Base-by-base conservation (phyloP, 2,888 invertebrate species). In the Pyralis farinalis region DNA sequence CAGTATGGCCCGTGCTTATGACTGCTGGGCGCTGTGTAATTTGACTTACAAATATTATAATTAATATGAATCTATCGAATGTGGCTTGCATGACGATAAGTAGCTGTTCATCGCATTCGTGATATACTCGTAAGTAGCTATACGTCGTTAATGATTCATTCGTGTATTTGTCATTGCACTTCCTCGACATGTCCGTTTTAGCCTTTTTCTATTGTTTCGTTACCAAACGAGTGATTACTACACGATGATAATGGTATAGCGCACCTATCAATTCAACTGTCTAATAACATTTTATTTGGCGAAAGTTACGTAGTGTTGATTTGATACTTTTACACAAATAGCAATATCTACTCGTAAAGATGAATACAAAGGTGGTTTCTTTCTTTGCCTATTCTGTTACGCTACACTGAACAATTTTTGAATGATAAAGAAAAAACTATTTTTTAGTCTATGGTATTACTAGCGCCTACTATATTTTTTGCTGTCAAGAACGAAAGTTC, bases 271-370 rank as follows among this genome's bases (percentile, higher is more conserved):
- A 28, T 5, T 21, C 7, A 12, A 5, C 7, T 12, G 3, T 12
- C 4, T 30, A 37, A 30, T 25, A 35, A 30, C 11, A 32, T 31
- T 12, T 37, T 36, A 44, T 43, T 28, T 27, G 44, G 67, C 59
- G 68, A 70, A 72, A 72, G 72, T 65, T 53, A 49, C 37, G 40
- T 55, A 51, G 47, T 44, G 46, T 40, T 54, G 47, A 47, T 53
- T 58, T 34, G 47, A 44, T 33, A 28, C 21, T 51, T 64, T 65
- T 65, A 30, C 25, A 29, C 30, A 35, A 38, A 33, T 27, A 33
- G 8, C 11, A n/a, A 11, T 12, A 12, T 3, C 25, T 31, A 10
- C 37, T 35, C 33, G 21, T 31, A 38, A 43, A 35, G 7, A 11
- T 32, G 37, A 31, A 37, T 37, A 31, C 11, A 35, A 34, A 34